These are phyloP conservation scores for Heliconius nattereri DNA, from an alignment of 1,140 invertebrate genomes.

Conservation along the genomic window DNA sequence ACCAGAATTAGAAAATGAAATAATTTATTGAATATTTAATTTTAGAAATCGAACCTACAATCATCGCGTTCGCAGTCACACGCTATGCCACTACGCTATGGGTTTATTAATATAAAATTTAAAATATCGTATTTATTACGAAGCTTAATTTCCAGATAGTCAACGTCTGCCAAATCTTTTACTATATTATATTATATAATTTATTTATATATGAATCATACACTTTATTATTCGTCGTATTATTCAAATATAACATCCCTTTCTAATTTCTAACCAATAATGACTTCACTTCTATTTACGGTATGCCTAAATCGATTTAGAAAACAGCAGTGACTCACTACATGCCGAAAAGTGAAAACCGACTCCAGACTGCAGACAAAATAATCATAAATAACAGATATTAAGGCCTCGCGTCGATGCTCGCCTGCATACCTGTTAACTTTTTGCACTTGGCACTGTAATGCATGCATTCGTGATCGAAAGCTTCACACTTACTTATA, in stretches of 20 bases:
- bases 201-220: background rate
- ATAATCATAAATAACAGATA: constrained; percentile 16
- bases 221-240: too few relatives aligned
- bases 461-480: background rate
- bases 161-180: too few relatives aligned
- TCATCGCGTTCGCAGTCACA: too few relatives aligned
- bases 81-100: too few relatives aligned
- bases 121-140: too few relatives aligned
- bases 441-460: background rate
- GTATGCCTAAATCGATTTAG: constrained; percentile 6
- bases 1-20: too few relatives aligned
- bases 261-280: background rate
- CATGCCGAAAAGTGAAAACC: constrained; percentile 8
- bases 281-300: background rate
- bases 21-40: too few relatives aligned
- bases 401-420: background rate
- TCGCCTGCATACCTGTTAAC: background rate
- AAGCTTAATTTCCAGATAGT: too few relatives aligned
- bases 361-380: constrained; percentile 8
- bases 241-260: background rate
- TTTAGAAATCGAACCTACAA: too few relatives aligned
- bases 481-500: background rate
- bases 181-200: background rate
- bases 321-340: constrained; percentile 5
- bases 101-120: too few relatives aligned